A percentile compares a stretch with the other conserved stretches of the same genome.
Conservation (phyloP, 2,888 invertebrate genomes). For the Adelognathus sp. region DNA sequence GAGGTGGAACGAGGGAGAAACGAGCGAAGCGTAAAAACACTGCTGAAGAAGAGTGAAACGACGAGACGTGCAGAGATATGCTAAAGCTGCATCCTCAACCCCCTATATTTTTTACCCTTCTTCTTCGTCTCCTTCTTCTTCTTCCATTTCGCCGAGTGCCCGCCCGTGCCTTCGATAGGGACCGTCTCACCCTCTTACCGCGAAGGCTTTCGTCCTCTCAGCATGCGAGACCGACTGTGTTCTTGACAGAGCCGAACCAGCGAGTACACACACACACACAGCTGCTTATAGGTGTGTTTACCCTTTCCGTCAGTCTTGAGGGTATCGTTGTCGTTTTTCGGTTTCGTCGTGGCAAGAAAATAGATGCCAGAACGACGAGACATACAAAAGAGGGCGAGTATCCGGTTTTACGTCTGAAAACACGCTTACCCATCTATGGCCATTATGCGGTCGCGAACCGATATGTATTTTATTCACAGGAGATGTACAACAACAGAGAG, state of each 20-base stretch:
- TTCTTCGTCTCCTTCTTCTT: background rate
- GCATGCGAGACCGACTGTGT: background rate
- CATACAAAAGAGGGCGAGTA: conserved; percentile 27
- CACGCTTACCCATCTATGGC: conserved; percentile 21
- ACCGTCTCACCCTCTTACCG: conserved; percentile 6
- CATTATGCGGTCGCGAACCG: conserved; percentile 13
- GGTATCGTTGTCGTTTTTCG: conserved; percentile 18
- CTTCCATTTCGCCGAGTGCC: conserved; percentile 35
- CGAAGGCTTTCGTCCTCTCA: conserved; percentile 1
- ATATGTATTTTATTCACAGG: conserved; percentile 24
- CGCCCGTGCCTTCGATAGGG: conserved; percentile 26
- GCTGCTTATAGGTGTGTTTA: conserved; percentile 54
- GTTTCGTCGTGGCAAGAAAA: conserved; percentile 11
- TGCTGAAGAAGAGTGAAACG: background rate
- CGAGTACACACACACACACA: no score
- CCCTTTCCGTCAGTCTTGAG: conserved; percentile 55
- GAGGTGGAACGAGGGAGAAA: background rate
- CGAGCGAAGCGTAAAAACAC: background rate
- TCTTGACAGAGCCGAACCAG: conserved; percentile 11
- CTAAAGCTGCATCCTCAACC: conserved; percentile 3
- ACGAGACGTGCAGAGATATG: background rate
- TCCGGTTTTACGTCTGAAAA: conserved; percentile 53
- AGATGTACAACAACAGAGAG: conserved; percentile 5
- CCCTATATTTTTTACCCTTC: background rate
- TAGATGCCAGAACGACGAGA: conserved; percentile 7